Percentiles rank a stretch among this genome's conserved stretches.
Evolutionary conservation across 2,113 vertebrate species (phyloP).

Genomic region (Myotis lucifugus): DNA sequence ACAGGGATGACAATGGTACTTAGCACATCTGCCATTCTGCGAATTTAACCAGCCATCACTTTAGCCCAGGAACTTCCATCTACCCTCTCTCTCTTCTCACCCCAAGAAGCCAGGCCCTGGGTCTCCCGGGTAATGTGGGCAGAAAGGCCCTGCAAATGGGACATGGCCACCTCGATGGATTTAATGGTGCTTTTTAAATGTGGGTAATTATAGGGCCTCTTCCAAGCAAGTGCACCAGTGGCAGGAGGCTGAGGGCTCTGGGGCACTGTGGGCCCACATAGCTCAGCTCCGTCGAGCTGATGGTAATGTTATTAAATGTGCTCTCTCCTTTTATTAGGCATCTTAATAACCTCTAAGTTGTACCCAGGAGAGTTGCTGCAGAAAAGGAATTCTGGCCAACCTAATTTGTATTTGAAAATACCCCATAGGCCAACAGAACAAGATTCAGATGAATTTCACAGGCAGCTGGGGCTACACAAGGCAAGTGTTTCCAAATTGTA

Average conservation of each 20-base stretch:
- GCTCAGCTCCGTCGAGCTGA: conserved; percentile 82
- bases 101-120: conserved; percentile 20
- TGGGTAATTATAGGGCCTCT: conserved; percentile 77
- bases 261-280: conserved; percentile 78
- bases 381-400: conserved; percentile 86
- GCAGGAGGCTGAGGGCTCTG: conserved; percentile 74
- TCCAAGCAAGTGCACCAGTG: conserved; percentile 78
- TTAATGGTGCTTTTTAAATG: conserved; percentile 75
- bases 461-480: conserved; percentile 73
- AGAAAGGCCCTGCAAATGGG: conserved; percentile 65
- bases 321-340: conserved; percentile 88
- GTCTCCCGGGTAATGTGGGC: conserved; percentile 43
- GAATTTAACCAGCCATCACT: conserved; percentile 60
- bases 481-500: conserved; percentile 74
- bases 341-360: conserved; percentile 90
- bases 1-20: not conserved
- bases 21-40: conserved; percentile 54
- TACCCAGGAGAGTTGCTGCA: conserved; percentile 85
- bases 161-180: conserved; percentile 64
- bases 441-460: conserved; percentile 88
- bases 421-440: conserved; percentile 86
- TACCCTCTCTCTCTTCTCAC: not conserved
- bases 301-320: conserved; percentile 89
- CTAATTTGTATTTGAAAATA: conserved; percentile 90
- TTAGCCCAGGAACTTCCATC: not conserved